Base-by-base conservation (phyloP, 2,797 vertebrate genomes). In the Phoxinus dragarum region DNA sequence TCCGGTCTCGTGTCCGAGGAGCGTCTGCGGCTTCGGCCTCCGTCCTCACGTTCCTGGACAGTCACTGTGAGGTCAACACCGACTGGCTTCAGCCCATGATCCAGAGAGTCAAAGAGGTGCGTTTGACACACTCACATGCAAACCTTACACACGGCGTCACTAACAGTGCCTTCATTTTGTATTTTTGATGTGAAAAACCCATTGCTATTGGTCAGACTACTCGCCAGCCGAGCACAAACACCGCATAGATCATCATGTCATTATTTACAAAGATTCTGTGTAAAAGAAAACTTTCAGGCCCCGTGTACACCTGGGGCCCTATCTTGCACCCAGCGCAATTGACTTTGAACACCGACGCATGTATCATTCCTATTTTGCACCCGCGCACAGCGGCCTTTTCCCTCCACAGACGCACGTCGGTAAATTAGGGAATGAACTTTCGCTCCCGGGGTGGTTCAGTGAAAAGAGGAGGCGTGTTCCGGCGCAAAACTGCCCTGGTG, bases 61-160 rank as follows among this genome's bases (percentile, higher is more conserved):
- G 98, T 90, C 98, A 99, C 94, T 99, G 98, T 36, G 98, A 99
- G 90, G 98, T 99, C 89, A 99, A 99, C 93, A 92, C 92, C 0
- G 98, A 99, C 87, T 99, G 98, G 98, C 96, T 99, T 83, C 97
- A 98, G 94, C 98, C 98, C 6, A 96, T 99, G 96, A 95, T 99
- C 87, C 98, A 99, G 93, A 93, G 98, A 85, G 98, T 99, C 69
- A 99, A 97, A 91, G 97, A 99, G 97, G 98, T 99, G 92, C 90
- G 91, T 38, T 14, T 31, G n/a, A 2, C 52, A 21, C 67, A 44
- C 17, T 7, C 9, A 66, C 34, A 34, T 1, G 2, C 19, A 31
- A 40, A 73, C 42, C 74, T 67, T 38, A 86, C 1, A 19, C 21
- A 44, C 40, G 8, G 44, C 31, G 3, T 12, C 9, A 27, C 44